Base-by-base conservation (phyloP, 1,140 invertebrate genomes). In the Plutomurus gul region DNA sequence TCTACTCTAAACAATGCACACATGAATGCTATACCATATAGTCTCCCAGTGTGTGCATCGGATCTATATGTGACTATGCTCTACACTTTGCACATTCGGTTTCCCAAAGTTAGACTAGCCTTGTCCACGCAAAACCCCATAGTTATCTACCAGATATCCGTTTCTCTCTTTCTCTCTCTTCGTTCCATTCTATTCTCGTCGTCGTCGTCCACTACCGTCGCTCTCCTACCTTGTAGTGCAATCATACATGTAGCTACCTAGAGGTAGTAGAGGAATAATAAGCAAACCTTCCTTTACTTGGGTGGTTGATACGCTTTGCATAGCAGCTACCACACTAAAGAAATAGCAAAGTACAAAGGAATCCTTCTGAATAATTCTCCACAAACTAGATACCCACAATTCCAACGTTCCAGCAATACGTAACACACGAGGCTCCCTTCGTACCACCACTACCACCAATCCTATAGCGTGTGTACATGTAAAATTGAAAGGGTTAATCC, bases 341-440 rank as follows among this genome's bases (percentile, higher is more conserved):
- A 25, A 65, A 65, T 65, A 65, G 56, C 13, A 33, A 65, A 65
- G 25, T 65, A 65, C 56, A 65, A 65, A 65, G 56, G 56, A 65
- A 65, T 27, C 56, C 56, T 65, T n/a, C 56, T 33, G 56, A 65
- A 33, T 65, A 65, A 65, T 65, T 65, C 36, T 65, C 25, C 27
- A 60, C 51, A 60, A 30, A 30, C 22, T 60, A 27, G 25, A 16
- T 18, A 60, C 51, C 5, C 25, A 60, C 51, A 60, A n/a, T n/a
- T n/a, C n/a, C 51, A 60, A n/a, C n/a, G n/a, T 25, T 30, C 51
- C 51, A 30, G 20, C 25, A 13, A 16, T 30, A 65, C 27, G n/a
- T 65, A 33, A 60, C 25, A 27, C 18, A 27, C 56, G n/a, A n/a
- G 56, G 11, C n/a, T n/a, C n/a, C n/a, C n/a, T n/a, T n/a, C n/a